Evolutionary conservation across 2,888 invertebrate species (phyloP).

Genomic region (Zhuqinia jingwanae): DNA sequence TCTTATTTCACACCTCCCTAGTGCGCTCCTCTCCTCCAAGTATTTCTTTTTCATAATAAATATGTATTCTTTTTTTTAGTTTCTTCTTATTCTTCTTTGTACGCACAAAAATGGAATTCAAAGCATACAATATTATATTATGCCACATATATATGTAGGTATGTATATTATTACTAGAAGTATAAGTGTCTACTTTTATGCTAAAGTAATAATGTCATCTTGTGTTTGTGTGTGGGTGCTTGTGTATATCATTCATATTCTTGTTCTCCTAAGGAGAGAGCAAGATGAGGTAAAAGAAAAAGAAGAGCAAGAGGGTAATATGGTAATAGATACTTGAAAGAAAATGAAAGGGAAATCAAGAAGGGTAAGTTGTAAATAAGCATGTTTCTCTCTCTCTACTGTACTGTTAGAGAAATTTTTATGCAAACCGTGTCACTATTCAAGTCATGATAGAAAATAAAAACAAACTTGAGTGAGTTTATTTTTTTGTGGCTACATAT

Average conservation of each 20-base stretch:
- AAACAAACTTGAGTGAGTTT: slow-evolving; percentile 24
- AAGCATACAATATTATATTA: slow-evolving; percentile 4
- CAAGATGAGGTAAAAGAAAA: not conserved
- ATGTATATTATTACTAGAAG: no score
- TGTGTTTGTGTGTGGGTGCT: slow-evolving; percentile 21
- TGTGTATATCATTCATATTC: slow-evolving; percentile 67
- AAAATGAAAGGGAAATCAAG: slow-evolving; percentile 60
- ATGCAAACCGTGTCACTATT: slow-evolving; percentile 31
- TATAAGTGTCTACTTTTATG: slow-evolving; percentile 1
- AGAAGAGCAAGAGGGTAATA: slow-evolving; percentile 63
- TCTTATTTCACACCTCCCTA: not conserved
- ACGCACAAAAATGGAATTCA: slow-evolving; percentile 33
- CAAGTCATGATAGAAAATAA: slow-evolving; percentile 36
- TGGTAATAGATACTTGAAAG: slow-evolving; percentile 69
- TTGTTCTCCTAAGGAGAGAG: not conserved
- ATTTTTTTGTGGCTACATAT: not conserved
- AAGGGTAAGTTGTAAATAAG: slow-evolving; percentile 63
- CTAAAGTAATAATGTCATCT: slow-evolving; percentile 61
- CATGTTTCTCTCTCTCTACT: slow-evolving; percentile 33
- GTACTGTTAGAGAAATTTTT: slow-evolving; percentile 16
- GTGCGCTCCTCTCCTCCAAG: not conserved
- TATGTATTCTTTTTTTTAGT: slow-evolving; percentile 36
- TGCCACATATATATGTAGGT: no score
- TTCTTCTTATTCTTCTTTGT: not conserved
- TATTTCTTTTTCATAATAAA: slow-evolving; percentile 45